These are phyloP conservation scores for Argyrosomus regius DNA, from an alignment of 2,797 vertebrate genomes.

Conservation along the genomic window DNA sequence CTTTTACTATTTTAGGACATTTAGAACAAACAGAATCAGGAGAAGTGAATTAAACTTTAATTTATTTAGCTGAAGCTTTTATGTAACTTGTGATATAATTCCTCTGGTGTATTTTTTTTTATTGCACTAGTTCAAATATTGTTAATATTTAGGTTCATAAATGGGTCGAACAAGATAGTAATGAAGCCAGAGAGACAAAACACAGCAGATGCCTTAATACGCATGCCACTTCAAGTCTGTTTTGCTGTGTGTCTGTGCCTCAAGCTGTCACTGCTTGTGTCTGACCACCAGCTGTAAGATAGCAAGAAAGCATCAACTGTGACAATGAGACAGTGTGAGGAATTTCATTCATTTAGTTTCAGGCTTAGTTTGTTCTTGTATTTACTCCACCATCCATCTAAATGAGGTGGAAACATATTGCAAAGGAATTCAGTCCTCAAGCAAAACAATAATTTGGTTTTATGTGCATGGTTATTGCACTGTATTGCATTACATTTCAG, in stretches of 20 bases:
- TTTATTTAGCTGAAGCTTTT: neutral
- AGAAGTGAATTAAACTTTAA: neutral
- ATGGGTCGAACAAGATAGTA: neutral
- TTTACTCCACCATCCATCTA: too few species aligned
- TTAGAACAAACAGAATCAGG: neutral
- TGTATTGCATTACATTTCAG: neutral
- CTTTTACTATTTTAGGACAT: constrained; percentile 2
- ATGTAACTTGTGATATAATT: neutral
- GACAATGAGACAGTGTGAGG: constrained; percentile 20
- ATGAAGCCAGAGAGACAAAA: constrained; percentile 28
- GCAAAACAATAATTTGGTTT: too few species aligned
- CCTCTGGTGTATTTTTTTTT: constrained; percentile 4
- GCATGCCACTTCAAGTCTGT: constrained; percentile 51
- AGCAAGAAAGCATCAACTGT: constrained; percentile 14
- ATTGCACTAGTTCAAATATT: constrained; percentile 17
- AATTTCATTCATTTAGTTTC: neutral
- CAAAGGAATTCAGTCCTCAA: too few species aligned
- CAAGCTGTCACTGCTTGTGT: constrained; percentile 68
- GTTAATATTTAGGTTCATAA: constrained; percentile 12
- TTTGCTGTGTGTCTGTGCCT: constrained; percentile 52
- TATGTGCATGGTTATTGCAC: neutral
- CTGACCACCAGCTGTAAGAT: constrained; percentile 33
- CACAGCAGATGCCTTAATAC: constrained; percentile 59
- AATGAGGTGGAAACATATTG: too few species aligned
- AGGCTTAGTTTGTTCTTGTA: too few species aligned